Evolutionary conservation across 2,113 vertebrate species (phyloP), one percentile per base, ranked within the genome.

Genomic region (Pseudolaguvia tuberculata): DNA sequence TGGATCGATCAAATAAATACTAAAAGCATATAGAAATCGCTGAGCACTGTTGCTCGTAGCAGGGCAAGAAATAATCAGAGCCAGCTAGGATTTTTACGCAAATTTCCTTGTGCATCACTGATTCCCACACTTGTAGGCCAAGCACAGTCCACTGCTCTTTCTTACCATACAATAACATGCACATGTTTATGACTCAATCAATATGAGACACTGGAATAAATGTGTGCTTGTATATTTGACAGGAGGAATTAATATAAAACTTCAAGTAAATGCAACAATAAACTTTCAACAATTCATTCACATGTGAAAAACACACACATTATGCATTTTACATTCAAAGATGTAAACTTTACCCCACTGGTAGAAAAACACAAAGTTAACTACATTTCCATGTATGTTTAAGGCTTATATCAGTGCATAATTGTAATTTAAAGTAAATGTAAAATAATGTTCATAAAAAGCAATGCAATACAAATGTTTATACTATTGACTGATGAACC

Each of bases 41-140:
- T 1, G 15, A 66, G 59, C 18, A n/a, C 20, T 35, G 23, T 27
- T 42, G 55, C 63, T 58, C 31, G 53, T 50, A 76, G 53, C 35
- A 6, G 55, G 61, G n/a, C 17, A 52, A 57, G 1, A 53, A 59
- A 48, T 15, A 1, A 20, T 23, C 18, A 18, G 13, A 56, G 68
- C 70, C 70, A 72, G 39, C 70, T 73, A 61, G 76, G 66, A 72
- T 52, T 11, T 42, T 11, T 42, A 72, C 50, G 55, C 70, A 48
- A 20, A 20, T n/a, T 57, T 20, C 59, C 51, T 48, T 27, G 35
- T 65, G 76, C 48, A 47, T 59, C 18, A 42, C 48, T 71, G 50
- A 78, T 23, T n/a, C 68, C 53, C 6, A 10, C 56, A 62, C 57
- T 9, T 21, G 42, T 21, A 63, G 56, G 47, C 29, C 35, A n/a